Base-by-base conservation (phyloP, 64 coral and sea anemone species). In the Hydrozoanthus tunicans region DNA sequence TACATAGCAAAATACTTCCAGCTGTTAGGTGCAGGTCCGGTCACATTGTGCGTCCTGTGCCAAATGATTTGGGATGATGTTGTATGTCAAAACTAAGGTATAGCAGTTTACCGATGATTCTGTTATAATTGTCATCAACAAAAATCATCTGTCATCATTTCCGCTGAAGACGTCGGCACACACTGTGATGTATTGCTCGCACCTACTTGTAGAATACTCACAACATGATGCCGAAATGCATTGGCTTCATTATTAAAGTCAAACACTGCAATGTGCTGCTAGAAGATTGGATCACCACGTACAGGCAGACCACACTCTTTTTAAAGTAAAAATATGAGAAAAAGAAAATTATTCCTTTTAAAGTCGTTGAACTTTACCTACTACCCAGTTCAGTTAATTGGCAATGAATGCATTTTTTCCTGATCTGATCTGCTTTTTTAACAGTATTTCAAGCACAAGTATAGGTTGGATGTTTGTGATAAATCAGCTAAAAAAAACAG, bases 1-100 rank as follows among this genome's bases (percentile, higher is more conserved):
- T 95, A 95, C 94, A 90, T 85, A 59, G 85, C 91, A 95, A 85
- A 77, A 53, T 95, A 90, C 88, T 77, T 89, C 73, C 14, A 7
- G 14, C 65, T 57, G 84, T 95, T 83, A 83, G 94, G 91, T 92
- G 80, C 64, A 56, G 63, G 66, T 77, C 90, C 25, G 79, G 56
- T 56, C 81, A 79, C 73, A 64, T 65, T 76, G 77, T 63, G 59
- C 59, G 20, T 94, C 88, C 68, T 91, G 80, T 74, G 84, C 84
- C 55, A 13, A 73, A 73, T 88, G 84, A 76, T 82, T 90, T 90
- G 65, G 86, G 78, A 90, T 79, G 60, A 79, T 79, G 66, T 20
- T 20, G 20, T 20, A 76, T 79, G 89, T 79, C 89, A 66, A 7
- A 58, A 5, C 58, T 43, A 88, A 88, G 84, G 67, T 88, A 88